Conservation (phyloP, 2,797 vertebrate genomes). For the Pseudochirops cupreus region DNA sequence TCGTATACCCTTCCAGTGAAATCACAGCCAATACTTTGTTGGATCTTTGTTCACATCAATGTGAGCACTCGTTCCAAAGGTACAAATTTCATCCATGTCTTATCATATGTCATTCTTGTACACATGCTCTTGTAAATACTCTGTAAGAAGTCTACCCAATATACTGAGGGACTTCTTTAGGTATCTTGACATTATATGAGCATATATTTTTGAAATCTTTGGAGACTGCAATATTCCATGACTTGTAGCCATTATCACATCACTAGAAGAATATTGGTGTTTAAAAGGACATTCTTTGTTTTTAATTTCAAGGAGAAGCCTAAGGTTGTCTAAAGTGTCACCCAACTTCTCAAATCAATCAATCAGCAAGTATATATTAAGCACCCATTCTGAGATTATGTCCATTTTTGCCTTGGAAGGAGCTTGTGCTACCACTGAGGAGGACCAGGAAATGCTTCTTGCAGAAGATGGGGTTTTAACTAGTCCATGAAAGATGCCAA, state of each 20-base stretch:
- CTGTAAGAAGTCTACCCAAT: neutral
- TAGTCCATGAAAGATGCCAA: neutral
- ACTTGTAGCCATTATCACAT: neutral
- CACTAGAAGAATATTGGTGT: neutral
- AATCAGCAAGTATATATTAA: neutral
- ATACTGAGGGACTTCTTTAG: neutral
- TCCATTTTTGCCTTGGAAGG: neutral
- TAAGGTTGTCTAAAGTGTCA: neutral
- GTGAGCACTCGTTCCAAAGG: neutral
- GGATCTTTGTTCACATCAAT: neutral
- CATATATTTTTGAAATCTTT: neutral
- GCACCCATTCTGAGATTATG: neutral
- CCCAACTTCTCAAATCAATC: neutral
- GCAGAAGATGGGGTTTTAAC: neutral
- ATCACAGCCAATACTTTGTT: neutral
- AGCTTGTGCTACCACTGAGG: neutral
- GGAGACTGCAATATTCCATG: neutral
- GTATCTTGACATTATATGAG: neutral
- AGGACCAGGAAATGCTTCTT: neutral
- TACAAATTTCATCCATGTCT: neutral
- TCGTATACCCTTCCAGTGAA: neutral
- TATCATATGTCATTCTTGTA: neutral
- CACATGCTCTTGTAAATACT: neutral
- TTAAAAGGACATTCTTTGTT: neutral
- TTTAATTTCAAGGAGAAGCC: neutral